Evolutionary conservation across 1,140 invertebrate genomes (phyloP), one percentile per base, ranked within the genome.

Genomic region (Platyscapa corneri): DNA sequence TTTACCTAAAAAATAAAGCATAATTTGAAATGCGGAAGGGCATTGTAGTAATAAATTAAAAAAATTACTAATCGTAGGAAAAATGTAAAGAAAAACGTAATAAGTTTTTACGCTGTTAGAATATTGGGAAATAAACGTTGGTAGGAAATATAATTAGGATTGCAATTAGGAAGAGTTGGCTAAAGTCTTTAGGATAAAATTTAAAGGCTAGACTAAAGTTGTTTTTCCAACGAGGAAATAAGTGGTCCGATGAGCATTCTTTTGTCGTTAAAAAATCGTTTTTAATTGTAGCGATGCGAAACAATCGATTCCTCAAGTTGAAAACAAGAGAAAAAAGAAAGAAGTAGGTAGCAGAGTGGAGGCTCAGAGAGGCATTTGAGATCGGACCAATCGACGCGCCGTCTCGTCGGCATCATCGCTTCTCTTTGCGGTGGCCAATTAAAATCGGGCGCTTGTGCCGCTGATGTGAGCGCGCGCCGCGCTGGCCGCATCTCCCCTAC

Each of bases 371-470:
- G 82, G 34, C 42, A 42, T 77, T 77, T n/a, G 53, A 56, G 65
- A 53, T 56, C 82, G 77, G 83, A 80, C 83, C 83, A 85, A 85
- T 85, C 65, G 77, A 77, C 67, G 46, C 3, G n/a, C 27, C 83
- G 65, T 74, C 39, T 85, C 77, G 53, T 75, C 53, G 83, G 83
- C 83, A 74, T 80, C 77, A 65, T 81, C 77, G 77, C 53, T 30
- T 60, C 83, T 78, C 42, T 10, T 34, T 10, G 83, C 83, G 67
- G 39, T n/a, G 77, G 83, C 83, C 83, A 85, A 85, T 85, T 85
- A 85, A 81, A 85, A 81, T 16, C 49, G 67, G 77, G 49, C 83
- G 49, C 49, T 53, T 23, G 82, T 39, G 80, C 80, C 65, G 79
- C 42, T 39, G 82, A 76, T 7, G 49, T 16, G 74, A 65, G 72